A percentile compares a stretch with the other conserved stretches of the same genome.
Conservation (phyloP, 1,140 invertebrate species). For the Coelopa frigida region DNA sequence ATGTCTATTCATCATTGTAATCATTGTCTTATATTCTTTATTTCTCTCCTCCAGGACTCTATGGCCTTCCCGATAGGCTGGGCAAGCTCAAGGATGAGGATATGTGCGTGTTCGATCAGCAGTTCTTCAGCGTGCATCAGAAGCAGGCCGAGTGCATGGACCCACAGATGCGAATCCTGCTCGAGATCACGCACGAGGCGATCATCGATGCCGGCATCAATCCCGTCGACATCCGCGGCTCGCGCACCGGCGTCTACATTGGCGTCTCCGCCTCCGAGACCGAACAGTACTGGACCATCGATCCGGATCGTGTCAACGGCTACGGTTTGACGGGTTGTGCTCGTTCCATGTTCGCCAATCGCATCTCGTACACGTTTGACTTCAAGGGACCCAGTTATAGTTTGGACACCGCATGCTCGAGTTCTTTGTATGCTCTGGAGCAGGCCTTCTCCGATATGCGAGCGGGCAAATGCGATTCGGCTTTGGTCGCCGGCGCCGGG, state of each 20-base stretch:
- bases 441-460: conserved; percentile 79
- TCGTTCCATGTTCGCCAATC: conserved; percentile 92
- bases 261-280: conserved; percentile 81
- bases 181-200: conserved; percentile 91
- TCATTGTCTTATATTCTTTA: background rate
- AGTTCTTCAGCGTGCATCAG: conserved; percentile 89
- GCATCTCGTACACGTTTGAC: conserved; percentile 92
- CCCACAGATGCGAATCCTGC: conserved; percentile 81
- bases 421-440: conserved; percentile 79
- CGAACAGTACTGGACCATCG: conserved; percentile 69
- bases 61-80: conserved; percentile 74
- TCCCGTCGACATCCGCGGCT: conserved; percentile 69
- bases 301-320: conserved; percentile 74
- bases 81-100: conserved; percentile 92
- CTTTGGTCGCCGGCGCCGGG: conserved; percentile 81
- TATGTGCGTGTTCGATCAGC: conserved; percentile 77
- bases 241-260: conserved; percentile 85
- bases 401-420: conserved; percentile 93
- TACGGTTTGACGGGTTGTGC: conserved; percentile 90
- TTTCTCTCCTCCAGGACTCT: conserved; percentile 45
- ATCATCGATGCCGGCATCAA: conserved; percentile 90
- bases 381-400: conserved; percentile 85
- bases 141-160: conserved; percentile 95
- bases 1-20: background rate
- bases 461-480: conserved; percentile 81